Conservation (phyloP, 2,797 vertebrate species). For the Cossypha polioptera region DNA sequence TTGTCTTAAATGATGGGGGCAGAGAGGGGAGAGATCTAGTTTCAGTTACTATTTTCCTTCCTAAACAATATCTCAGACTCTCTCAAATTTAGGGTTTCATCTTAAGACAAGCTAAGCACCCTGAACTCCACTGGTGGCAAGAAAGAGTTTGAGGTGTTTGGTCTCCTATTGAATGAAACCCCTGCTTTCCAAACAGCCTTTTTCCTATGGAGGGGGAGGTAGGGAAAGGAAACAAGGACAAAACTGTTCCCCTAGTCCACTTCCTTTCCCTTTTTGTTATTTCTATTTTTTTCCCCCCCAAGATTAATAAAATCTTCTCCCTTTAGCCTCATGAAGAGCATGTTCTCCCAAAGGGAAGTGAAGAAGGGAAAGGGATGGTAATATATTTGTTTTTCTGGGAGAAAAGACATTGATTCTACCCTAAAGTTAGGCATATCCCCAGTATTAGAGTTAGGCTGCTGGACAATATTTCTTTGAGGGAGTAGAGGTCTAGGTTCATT, state of each 20-base stretch:
- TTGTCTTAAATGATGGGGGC: conserved; percentile 43
- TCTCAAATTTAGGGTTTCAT: not conserved
- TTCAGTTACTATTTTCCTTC: conserved; percentile 31
- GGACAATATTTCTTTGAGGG: not conserved
- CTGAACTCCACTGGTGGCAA: not conserved
- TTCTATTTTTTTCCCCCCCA: not conserved
- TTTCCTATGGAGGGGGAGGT: not conserved
- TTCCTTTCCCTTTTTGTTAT: not conserved
- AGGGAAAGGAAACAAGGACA: not conserved
- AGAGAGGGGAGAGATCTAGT: conserved; percentile 9
- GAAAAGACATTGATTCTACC: not conserved
- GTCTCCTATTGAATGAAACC: not conserved
- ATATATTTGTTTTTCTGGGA: not conserved
- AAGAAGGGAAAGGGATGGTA: not conserved
- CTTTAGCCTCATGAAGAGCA: not conserved
- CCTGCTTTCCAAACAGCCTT: not conserved
- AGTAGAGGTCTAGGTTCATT: not conserved
- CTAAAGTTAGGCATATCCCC: not conserved
- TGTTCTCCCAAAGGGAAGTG: not conserved
- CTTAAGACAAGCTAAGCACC: not conserved
- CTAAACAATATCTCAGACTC: not conserved
- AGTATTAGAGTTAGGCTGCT: not conserved
- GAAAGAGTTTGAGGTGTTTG: not conserved
- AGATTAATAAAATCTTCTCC: not conserved
- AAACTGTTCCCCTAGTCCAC: not conserved